Conservation (phyloP, 2,888 invertebrate genomes). For the Lysandra coridon region DNA sequence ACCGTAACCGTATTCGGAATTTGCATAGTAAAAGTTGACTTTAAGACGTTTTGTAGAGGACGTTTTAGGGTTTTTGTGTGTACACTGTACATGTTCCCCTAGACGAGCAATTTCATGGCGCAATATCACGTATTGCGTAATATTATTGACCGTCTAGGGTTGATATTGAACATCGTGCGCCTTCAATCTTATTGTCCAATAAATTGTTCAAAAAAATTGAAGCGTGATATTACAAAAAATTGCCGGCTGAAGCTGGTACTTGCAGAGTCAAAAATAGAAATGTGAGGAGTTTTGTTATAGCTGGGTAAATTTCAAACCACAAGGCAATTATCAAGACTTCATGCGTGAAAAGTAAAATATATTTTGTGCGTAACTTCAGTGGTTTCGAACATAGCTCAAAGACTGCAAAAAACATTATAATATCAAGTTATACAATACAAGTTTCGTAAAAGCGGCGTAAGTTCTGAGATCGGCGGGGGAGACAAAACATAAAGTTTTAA, state of each 20-base stretch:
- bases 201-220: no score
- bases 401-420: not conserved
- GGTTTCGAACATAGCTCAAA: not conserved
- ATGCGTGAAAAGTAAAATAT: not conserved
- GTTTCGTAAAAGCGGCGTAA: not conserved
- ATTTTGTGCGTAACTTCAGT: not conserved
- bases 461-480: not conserved
- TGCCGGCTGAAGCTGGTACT: no score
- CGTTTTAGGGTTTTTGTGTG: not conserved
- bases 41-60: not conserved
- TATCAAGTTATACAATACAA: not conserved
- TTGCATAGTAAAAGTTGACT: conserved; percentile 11
- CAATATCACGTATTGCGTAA: no score
- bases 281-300: not conserved
- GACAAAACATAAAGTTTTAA: conserved; percentile 9
- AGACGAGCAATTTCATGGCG: no score
- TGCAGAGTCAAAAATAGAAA: not conserved
- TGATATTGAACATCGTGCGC: no score
- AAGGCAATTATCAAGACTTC: no score
- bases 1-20: conserved; percentile 1
- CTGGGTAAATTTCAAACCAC: not conserved
- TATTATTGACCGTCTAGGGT: no score
- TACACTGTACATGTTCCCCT: no score
- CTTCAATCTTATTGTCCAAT: no score
- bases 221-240: no score